Percentiles rank a stretch among this genome's conserved stretches.
Evolutionary conservation across 2,113 vertebrate species (phyloP).

Genomic region (Petromus typicus): DNA sequence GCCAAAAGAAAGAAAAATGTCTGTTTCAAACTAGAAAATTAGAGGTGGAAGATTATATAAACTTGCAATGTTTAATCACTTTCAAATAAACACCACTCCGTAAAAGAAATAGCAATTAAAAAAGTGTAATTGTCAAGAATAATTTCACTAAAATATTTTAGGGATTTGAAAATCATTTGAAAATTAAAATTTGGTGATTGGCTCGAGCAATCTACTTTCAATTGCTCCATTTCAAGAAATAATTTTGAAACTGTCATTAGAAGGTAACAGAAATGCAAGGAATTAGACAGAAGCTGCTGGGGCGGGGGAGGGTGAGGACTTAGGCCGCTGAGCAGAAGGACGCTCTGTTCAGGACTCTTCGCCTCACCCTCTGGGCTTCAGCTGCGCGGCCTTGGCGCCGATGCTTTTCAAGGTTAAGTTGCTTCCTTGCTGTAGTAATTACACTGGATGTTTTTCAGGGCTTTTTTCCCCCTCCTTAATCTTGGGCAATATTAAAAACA

Average conservation of each 20-base stretch:
- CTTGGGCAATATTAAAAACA: conserved; percentile 60
- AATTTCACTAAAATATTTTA: background rate
- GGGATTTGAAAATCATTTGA: background rate
- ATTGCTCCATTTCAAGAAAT: background rate
- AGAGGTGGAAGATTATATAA: background rate
- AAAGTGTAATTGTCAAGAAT: background rate
- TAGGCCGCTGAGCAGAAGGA: background rate
- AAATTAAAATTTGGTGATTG: conserved; percentile 30
- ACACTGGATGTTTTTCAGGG: background rate
- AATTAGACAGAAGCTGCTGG: conserved; percentile 62
- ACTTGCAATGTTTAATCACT: background rate
- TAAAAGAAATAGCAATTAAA: background rate
- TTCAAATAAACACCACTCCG: background rate
- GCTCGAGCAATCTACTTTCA: background rate
- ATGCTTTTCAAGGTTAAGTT: background rate
- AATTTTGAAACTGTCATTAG: conserved; percentile 29
- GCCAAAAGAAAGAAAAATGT: background rate
- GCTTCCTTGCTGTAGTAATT: background rate
- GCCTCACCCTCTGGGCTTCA: fast-evolving
- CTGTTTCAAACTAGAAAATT: background rate
- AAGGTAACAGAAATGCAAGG: conserved; percentile 48
- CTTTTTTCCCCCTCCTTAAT: background rate
- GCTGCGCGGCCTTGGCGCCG: background rate
- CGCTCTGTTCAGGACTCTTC: too few relatives aligned
- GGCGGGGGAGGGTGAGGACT: background rate